These are phyloP conservation scores for Centropus bengalensis DNA, from an alignment of 2,113 vertebrate species.

Conservation along the genomic window DNA sequence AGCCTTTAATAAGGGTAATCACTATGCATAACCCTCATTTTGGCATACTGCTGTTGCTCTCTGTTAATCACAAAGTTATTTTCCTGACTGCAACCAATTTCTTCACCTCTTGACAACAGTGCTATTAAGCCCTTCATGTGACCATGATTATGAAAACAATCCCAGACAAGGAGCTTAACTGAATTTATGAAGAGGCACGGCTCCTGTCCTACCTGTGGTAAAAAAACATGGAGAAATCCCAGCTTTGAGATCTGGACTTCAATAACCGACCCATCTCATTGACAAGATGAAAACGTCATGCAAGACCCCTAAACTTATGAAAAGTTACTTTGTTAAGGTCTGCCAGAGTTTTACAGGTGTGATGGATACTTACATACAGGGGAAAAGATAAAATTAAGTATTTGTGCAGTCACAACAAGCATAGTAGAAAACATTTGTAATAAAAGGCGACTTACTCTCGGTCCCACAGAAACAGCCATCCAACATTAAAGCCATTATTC, in stretches of 20 bases:
- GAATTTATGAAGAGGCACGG: background rate
- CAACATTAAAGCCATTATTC: conserved; percentile 67
- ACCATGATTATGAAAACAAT: background rate
- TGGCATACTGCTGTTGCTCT: background rate
- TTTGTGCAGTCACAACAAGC: background rate
- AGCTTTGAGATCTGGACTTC: background rate
- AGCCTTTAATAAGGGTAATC: conserved; percentile 30
- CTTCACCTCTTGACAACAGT: conserved; percentile 18
- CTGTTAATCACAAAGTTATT: background rate
- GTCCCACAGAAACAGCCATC: conserved; percentile 75
- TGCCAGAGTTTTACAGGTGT: background rate
- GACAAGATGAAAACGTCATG: background rate
- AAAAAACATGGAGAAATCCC: background rate
- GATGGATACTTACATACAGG: background rate
- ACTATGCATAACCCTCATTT: background rate
- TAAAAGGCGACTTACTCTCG: conserved; percentile 59
- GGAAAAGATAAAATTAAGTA: background rate
- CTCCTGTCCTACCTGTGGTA: background rate
- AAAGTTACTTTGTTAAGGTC: background rate
- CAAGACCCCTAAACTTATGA: background rate
- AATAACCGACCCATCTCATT: background rate
- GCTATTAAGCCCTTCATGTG: background rate
- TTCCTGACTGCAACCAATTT: background rate
- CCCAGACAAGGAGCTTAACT: background rate
- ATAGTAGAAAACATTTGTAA: background rate